Conservation (phyloP, 1,140 invertebrate genomes). For the Rhopalosiphum maidis region DNA sequence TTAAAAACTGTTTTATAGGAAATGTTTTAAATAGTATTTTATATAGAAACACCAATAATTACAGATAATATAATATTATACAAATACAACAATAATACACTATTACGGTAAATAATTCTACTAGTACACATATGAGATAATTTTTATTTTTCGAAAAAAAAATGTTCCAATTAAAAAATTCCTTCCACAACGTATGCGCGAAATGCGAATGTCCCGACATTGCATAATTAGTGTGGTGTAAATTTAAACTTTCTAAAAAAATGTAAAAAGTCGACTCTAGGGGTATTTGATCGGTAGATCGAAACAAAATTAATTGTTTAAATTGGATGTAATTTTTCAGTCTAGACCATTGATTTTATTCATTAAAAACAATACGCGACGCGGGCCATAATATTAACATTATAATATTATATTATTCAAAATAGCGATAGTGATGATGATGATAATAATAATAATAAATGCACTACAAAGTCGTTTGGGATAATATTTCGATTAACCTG, state of each 20-base stretch:
- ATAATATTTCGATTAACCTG: background rate
- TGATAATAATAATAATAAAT: background rate
- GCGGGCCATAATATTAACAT: background rate
- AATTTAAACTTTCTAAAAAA: slow-evolving; percentile 13
- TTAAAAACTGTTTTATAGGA: background rate
- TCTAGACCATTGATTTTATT: slow-evolving; percentile 16
- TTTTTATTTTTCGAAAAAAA: slow-evolving; percentile 9
- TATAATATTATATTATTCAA: background rate
- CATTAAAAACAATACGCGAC: background rate
- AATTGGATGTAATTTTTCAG: slow-evolving; percentile 10
- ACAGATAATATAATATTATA: background rate
- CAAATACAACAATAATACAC: background rate
- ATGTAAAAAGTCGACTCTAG: background rate
- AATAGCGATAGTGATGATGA: background rate
- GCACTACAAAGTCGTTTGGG: background rate
- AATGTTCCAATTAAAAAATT: background rate
- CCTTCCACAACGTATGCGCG: background rate
- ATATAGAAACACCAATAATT: background rate
- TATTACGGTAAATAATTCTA: background rate
- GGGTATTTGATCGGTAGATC: background rate
- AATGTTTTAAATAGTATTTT: background rate
- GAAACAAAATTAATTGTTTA: background rate
- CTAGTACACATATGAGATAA: background rate
- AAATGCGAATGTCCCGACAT: background rate
- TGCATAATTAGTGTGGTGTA: background rate